Conservation (phyloP, 2,888 invertebrate genomes). For the Gari tellinella region DNA sequence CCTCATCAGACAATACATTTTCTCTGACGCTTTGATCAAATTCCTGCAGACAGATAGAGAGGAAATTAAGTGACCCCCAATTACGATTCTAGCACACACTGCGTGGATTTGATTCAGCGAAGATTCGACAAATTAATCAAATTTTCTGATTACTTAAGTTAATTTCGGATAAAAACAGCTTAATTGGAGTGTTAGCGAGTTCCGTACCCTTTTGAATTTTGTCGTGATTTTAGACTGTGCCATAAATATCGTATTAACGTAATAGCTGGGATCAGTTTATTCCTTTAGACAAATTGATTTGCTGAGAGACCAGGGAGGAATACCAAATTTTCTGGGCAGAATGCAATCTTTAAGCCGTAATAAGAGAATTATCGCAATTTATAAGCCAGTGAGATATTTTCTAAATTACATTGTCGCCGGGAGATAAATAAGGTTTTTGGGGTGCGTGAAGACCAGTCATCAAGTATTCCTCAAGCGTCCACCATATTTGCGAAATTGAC, state of each 20-base stretch:
- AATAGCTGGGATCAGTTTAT: constrained; percentile 56
- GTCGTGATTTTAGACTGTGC: constrained; percentile 47
- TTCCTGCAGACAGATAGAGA: constrained; percentile 4
- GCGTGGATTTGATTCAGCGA: constrained; percentile 28
- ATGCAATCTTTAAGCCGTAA: constrained; percentile 53
- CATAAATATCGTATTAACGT: constrained; percentile 54
- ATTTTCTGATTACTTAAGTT: constrained; percentile 63
- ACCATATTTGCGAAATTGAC: constrained; percentile 45
- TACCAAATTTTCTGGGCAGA: constrained; percentile 51
- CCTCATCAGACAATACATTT: no score
- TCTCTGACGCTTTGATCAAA: not conserved
- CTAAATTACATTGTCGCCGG: constrained; percentile 47
- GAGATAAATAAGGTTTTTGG: constrained; percentile 33
- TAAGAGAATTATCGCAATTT: constrained; percentile 61
- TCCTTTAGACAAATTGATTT: constrained; percentile 47
- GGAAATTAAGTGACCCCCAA: constrained; percentile 48
- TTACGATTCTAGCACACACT: constrained; percentile 21
- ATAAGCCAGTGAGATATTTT: constrained; percentile 44
- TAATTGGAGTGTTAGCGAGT: constrained; percentile 55
- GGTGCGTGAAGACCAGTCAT: constrained; percentile 43
- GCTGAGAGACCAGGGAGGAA: constrained; percentile 28
- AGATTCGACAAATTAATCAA: constrained; percentile 57
- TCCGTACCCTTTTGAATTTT: constrained; percentile 48
- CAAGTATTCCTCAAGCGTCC: constrained; percentile 33
- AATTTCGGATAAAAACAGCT: constrained; percentile 64